These are phyloP conservation scores for Morpho helenor DNA, from an alignment of 2,888 invertebrate species.

Conservation along the genomic window DNA sequence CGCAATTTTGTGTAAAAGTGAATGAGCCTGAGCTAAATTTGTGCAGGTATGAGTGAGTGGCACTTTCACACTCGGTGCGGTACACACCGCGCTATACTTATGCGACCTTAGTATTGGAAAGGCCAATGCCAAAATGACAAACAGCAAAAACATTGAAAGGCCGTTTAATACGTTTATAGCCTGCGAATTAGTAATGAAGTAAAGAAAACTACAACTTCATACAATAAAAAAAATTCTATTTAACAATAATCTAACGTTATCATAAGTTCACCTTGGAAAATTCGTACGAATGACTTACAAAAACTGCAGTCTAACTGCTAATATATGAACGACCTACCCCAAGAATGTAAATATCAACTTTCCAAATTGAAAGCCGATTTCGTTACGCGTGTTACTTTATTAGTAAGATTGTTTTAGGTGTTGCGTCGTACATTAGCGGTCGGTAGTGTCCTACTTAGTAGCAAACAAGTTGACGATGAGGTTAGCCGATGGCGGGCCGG, in stretches of 20 bases:
- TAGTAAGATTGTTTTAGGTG: conserved; percentile 13
- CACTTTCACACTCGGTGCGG: conserved; percentile 63
- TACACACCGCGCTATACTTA: neutral
- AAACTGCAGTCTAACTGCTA: conserved; percentile 12
- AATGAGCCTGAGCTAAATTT: conserved; percentile 54
- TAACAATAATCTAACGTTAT: too few relatives aligned
- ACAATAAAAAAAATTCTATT: too few relatives aligned
- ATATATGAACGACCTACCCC: conserved; percentile 18
- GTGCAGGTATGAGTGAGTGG: conserved; percentile 50
- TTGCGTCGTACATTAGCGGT: conserved; percentile 32
- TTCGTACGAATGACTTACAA: neutral
- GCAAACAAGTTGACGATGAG: conserved; percentile 43
- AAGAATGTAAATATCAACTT: conserved; percentile 15
- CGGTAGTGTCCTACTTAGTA: conserved; percentile 53
- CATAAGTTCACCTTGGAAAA: neutral
- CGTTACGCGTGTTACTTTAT: conserved; percentile 6
- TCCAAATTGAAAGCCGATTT: conserved; percentile 16
- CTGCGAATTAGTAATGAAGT: neutral
- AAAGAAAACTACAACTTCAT: neutral
- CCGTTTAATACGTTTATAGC: neutral
- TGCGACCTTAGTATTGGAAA: conserved; percentile 6
- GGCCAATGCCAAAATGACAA: conserved; percentile 6
- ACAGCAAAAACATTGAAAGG: neutral
- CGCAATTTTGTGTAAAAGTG: conserved; percentile 48
- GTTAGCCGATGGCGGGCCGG: conserved; percentile 43